These are phyloP conservation scores for Neoaliturus tenellus DNA, from an alignment of 2,888 invertebrate genomes.

Conservation along the genomic window DNA sequence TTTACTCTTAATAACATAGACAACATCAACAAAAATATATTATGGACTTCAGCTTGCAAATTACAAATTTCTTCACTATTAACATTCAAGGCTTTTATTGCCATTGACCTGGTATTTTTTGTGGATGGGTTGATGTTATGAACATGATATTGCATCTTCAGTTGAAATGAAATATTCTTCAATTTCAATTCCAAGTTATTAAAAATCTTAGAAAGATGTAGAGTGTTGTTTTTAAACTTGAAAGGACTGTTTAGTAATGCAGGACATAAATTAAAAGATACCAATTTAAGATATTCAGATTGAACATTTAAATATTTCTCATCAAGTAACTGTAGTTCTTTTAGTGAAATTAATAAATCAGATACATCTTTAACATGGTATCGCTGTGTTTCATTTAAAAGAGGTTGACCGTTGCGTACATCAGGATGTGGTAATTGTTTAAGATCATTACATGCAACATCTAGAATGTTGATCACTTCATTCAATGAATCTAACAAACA, in stretches of 20 bases:
- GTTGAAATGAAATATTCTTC: not conserved
- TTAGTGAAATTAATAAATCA: not conserved
- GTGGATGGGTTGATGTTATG: not conserved
- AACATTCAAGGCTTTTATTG: not conserved
- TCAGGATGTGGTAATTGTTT: not conserved
- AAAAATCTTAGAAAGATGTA: not conserved
- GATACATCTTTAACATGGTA: not conserved
- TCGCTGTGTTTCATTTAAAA: not conserved
- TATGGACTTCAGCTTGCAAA: conserved; percentile 15
- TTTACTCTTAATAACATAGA: conserved; percentile 16
- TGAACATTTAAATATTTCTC: conserved; percentile 20
- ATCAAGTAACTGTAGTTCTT: not conserved
- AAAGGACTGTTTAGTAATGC: not conserved
- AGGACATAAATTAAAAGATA: not conserved
- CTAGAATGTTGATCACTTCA: not conserved
- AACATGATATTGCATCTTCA: not conserved
- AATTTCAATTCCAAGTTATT: not conserved
- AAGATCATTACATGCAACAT: not conserved
- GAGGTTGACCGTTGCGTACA: too few species aligned
- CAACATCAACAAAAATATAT: conserved; percentile 28
- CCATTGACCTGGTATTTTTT: not conserved
- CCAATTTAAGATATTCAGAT: conserved; percentile 30
- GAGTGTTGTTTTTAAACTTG: not conserved
- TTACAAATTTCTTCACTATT: not conserved
- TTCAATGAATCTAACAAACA: not conserved